Evolutionary conservation across 2,797 vertebrate species (phyloP).

Genomic region (Sus cebifrons): DNA sequence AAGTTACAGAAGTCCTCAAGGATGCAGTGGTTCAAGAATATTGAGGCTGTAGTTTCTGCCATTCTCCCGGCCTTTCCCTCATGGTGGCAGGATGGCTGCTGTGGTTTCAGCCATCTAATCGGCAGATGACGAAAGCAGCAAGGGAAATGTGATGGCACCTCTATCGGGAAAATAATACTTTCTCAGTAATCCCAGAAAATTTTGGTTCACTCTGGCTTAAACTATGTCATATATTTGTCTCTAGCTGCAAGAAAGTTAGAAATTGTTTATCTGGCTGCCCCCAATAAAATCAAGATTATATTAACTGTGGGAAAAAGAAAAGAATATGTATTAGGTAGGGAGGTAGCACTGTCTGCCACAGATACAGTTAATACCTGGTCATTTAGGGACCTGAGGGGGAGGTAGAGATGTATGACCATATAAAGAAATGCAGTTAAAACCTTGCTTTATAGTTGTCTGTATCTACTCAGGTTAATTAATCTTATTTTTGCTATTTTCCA

Average conservation of each 20-base stretch:
- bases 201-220: background rate
- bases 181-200: background rate
- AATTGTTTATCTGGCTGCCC: constrained; percentile 1
- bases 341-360: background rate
- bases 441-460: background rate
- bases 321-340: background rate
- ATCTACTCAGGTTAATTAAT: background rate
- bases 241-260: background rate
- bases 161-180: background rate
- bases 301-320: background rate
- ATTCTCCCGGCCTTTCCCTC: background rate
- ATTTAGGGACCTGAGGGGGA: background rate
- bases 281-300: background rate
- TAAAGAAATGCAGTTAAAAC: constrained; percentile 14
- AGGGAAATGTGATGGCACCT: background rate
- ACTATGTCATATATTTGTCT: background rate
- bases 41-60: background rate
- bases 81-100: background rate
- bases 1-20: background rate
- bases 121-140: background rate
- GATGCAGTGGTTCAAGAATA: background rate
- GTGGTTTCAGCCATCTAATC: background rate
- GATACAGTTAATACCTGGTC: background rate
- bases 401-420: background rate
- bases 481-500: constrained; percentile 30